Base-by-base conservation (phyloP, 2,113 vertebrate genomes). In the Carollia perspicillata region DNA sequence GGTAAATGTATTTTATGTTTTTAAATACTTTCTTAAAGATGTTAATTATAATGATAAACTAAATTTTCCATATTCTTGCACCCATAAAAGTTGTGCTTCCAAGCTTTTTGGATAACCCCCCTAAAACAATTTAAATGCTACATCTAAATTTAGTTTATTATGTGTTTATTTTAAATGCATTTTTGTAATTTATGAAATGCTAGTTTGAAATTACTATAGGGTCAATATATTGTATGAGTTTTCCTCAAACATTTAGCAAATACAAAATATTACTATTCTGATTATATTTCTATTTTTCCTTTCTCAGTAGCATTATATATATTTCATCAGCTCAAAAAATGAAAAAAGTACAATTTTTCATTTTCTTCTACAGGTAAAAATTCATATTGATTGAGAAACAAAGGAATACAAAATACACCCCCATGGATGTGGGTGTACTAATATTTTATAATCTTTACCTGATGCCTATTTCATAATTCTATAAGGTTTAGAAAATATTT, bases 281-380 rank as follows among this genome's bases (percentile, higher is more conserved):
- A 75, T 47, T 55, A 28, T 86, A 96, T 40, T 90, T 83, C 35
- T 74, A 2, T 72, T 72, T 49, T 33, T 89, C 30, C 42, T 71
- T 94, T 93, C 30, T 51, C 81, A 92, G 11, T 0, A 69, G 0
- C 30, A 60, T 23, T 95, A 22, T 84, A 79, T 75, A 88, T 40
- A 89, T 90, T 81, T 66, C 40, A 53, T 35, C 13, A 40, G 51
- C 3, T 90, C n/a, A 84, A 90, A 0, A n/a, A 22, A 8, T 8
- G 1, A n/a, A 77, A 78, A 18, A 91, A 10, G 91, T 69, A 35
- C 0, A 6, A 22, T 77, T 84, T 92, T 63, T 77, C 53, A 40
- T 30, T 75, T 94, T 53, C n/a, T 95, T 4, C 65, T 87, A 65
- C 20, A 12, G 96, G 51, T 93, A n/a, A 49, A 75, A 90, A 77